phyloP scores from a whole-genome alignment of 2,113 vertebrate species.

The Odobenus rosmarus region DNA sequence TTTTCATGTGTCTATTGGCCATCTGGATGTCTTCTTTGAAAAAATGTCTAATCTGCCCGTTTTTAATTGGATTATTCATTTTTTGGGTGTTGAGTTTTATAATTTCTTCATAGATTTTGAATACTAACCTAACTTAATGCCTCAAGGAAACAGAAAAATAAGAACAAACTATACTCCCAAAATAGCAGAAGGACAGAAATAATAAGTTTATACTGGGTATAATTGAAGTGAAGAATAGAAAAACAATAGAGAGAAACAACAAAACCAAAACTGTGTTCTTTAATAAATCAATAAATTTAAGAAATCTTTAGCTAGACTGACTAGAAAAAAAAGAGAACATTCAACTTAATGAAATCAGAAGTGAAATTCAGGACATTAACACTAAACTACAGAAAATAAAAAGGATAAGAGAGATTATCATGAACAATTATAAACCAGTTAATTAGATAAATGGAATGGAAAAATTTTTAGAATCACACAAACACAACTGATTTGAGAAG shows the following conservation, averaged over 20 bases:
- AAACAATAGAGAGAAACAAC: not conserved
- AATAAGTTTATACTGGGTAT: not conserved
- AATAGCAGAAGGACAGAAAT: not conserved
- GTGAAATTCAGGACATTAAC: not conserved
- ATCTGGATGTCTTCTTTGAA: not conserved
- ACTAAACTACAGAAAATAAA: not conserved
- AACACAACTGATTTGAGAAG: not conserved
- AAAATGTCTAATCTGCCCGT: not conserved
- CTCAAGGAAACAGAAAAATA: not conserved
- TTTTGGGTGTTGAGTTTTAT: not conserved
- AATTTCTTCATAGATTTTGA: not conserved
- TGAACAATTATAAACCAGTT: not conserved
- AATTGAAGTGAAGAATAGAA: not conserved
- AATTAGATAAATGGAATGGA: not conserved
- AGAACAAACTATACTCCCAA: not conserved
- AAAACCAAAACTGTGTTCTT: not conserved
- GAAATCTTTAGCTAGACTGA: not conserved
- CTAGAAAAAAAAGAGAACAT: not conserved
- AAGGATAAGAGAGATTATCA: not conserved
- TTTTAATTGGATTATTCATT: not conserved
- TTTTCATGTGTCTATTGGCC: too few relatives aligned
- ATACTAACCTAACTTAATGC: not conserved
- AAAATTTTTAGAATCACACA: not conserved
- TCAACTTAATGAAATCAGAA: not conserved
- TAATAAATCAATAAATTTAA: not conserved